Conservation (phyloP, 1,140 invertebrate species). For the Battus philenor region DNA sequence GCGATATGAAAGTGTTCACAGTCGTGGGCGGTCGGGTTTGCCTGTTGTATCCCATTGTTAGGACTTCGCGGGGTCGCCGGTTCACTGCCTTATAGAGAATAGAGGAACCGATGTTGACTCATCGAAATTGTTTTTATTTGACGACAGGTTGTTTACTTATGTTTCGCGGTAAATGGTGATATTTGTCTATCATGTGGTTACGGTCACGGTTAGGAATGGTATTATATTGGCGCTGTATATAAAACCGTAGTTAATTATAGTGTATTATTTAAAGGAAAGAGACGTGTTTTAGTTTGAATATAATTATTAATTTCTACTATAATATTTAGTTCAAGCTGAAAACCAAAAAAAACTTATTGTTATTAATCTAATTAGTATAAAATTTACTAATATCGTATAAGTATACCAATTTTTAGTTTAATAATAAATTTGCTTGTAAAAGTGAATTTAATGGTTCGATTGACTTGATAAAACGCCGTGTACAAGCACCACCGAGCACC, state of each 20-base stretch:
- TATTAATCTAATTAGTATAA: too few species aligned
- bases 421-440: too few species aligned
- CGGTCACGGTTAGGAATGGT: constrained; percentile 26
- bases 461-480: background rate
- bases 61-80: constrained; percentile 53
- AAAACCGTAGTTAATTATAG: constrained; percentile 20
- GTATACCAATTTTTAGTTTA: too few species aligned
- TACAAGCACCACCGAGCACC: constrained; percentile 4
- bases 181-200: constrained; percentile 25
- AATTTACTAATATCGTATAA: too few species aligned
- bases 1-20: constrained; percentile 31
- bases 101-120: constrained; percentile 53
- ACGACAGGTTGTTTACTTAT: constrained; percentile 47
- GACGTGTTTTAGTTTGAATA: too few species aligned
- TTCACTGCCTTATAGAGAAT: constrained; percentile 46
- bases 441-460: background rate
- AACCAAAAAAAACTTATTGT: too few species aligned
- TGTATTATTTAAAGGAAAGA: constrained; percentile 1
- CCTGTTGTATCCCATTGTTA: constrained; percentile 46
- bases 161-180: constrained; percentile 45
- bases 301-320: too few species aligned
- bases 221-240: constrained; percentile 17
- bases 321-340: too few species aligned
- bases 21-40: constrained; percentile 62
- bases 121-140: constrained; percentile 45